A percentile compares a stretch with the other conserved stretches of the same genome.
These are phyloP conservation scores for Hypotaenidia okinawae DNA, from an alignment of 2,797 vertebrate species.

Conservation along the genomic window DNA sequence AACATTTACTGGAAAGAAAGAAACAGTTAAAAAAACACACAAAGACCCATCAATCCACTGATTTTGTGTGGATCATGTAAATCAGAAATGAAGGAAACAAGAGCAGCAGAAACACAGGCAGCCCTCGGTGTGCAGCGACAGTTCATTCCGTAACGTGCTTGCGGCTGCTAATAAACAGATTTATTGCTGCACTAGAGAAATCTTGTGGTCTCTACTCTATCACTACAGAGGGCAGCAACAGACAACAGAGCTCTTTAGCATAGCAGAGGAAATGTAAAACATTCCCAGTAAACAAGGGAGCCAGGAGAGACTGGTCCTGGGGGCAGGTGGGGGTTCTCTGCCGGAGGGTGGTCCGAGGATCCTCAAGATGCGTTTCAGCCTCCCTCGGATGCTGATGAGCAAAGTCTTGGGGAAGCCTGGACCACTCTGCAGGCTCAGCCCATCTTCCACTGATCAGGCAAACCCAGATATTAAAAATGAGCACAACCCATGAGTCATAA, in stretches of 20 bases:
- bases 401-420: background rate
- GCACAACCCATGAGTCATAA: background rate
- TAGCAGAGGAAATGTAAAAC: constrained; percentile 47
- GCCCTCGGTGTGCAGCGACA: background rate
- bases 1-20: background rate
- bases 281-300: constrained; percentile 67
- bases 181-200: background rate
- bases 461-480: background rate
- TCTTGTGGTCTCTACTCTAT: constrained; percentile 73
- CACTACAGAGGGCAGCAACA: constrained; percentile 85
- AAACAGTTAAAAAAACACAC: fast-evolving
- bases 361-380: background rate
- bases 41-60: fast-evolving
- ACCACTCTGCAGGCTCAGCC: background rate
- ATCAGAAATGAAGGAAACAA: background rate
- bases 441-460: background rate
- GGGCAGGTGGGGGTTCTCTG: constrained; percentile 3
- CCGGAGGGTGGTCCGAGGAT: background rate
- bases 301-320: constrained; percentile 29
- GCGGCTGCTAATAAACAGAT: background rate
- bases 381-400: background rate
- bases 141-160: fast-evolving
- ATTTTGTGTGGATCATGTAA: background rate
- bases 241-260: constrained; percentile 74
- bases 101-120: background rate